Base-by-base conservation (phyloP, 64 coral and sea anemone genomes). In the Catalaphyllia jardinei region DNA sequence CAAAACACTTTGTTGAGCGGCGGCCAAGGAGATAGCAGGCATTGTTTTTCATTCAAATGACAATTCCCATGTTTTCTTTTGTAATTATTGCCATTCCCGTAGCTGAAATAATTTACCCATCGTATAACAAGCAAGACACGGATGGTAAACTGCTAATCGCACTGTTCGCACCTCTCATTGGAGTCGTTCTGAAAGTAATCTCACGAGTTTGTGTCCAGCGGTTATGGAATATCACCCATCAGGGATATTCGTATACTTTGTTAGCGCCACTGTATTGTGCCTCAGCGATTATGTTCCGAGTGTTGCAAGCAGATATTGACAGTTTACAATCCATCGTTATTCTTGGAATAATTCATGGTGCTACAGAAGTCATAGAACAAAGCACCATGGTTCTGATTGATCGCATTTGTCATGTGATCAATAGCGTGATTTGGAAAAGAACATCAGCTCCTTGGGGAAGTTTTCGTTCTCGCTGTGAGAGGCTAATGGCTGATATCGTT, bases 321-420 rank as follows among this genome's bases (percentile, higher is more conserved):
- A 51, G 17, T 52, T 49, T 77, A 25, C 38, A 24, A 52, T 39
- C 17, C 38, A 77, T 77, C 42, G 75, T 39, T 22, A 38, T 77
- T 77, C 75, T 77, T 77, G 75, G 75, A 77, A 77, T 77, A 77
- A 52, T 77, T 52, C 75, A 77, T 42, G 75, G 75, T 22, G 39
- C 39, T 52, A 46, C 42, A 52, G n/a, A n/a, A n/a, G n/a, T n/a
- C n/a, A n/a, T n/a, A n/a, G n/a, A n/a, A n/a, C n/a, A n/a, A n/a
- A n/a, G n/a, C n/a, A n/a, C n/a, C n/a, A n/a, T n/a, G n/a, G n/a
- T n/a, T n/a, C n/a, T n/a, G n/a, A n/a, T n/a, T n/a, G n/a, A n/a
- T n/a, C n/a, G n/a, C n/a, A n/a, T n/a, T n/a, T n/a, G n/a, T n/a
- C n/a, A n/a, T n/a, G n/a, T n/a, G n/a, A n/a, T n/a, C n/a, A n/a